Evolutionary conservation across 2,797 vertebrate species (phyloP).

Genomic region (Heteromormyrus szaboi): DNA sequence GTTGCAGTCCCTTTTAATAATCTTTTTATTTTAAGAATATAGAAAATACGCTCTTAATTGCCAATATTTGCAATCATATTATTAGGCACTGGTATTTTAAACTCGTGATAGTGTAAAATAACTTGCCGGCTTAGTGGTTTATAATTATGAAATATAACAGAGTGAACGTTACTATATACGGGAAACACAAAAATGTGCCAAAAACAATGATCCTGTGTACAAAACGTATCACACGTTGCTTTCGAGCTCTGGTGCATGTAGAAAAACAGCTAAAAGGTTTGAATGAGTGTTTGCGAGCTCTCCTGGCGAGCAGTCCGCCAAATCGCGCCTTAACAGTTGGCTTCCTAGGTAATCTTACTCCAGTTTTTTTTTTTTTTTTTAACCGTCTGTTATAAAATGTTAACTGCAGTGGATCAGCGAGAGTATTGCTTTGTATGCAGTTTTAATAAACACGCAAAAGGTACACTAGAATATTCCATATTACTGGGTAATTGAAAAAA

Average conservation of each 20-base stretch:
- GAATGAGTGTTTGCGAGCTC: neutral
- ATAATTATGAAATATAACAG: neutral
- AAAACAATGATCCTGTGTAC: neutral
- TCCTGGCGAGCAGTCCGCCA: neutral
- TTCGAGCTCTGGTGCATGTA: neutral
- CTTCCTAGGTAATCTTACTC: neutral
- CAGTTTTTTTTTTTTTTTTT: neutral
- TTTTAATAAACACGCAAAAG: neutral
- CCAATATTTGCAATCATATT: neutral
- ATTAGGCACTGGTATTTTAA: neutral
- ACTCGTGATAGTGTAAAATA: neutral
- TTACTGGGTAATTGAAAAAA: neutral
- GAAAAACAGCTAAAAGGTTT: neutral
- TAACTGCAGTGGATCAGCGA: neutral
- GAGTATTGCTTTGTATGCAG: neutral
- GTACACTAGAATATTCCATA: neutral
- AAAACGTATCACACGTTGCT: neutral
- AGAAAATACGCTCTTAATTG: neutral
- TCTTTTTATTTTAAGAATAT: neutral
- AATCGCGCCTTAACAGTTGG: conserved; percentile 16
- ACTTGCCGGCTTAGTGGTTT: neutral
- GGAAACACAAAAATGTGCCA: neutral
- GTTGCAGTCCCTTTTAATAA: neutral
- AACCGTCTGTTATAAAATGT: neutral
- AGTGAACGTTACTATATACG: neutral